phyloP scores from a whole-genome alignment of 2,888 invertebrate genomes.

The Agelastica alni region DNA sequence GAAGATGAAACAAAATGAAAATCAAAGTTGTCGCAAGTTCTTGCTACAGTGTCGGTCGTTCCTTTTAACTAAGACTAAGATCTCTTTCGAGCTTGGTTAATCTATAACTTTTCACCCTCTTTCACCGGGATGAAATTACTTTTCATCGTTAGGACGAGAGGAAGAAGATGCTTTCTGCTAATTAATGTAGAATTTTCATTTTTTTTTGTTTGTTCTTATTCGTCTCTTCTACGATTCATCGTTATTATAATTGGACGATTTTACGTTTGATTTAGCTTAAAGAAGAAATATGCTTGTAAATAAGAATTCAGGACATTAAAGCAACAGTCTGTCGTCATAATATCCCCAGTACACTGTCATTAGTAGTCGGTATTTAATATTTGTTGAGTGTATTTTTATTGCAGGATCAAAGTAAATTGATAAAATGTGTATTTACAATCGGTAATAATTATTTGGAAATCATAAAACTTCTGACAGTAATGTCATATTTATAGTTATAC shows the following conservation, averaged over 20 bases:
- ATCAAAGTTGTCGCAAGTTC: slow-evolving; percentile 31
- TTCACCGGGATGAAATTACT: slow-evolving; percentile 33
- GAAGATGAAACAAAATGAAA: slow-evolving; percentile 31
- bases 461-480: too few species aligned
- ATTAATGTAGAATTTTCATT: slow-evolving; percentile 24
- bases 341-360: too few species aligned
- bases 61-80: slow-evolving; percentile 33
- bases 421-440: too few species aligned
- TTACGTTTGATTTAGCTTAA: background rate
- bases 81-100: slow-evolving; percentile 35
- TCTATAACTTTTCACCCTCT: slow-evolving; percentile 38
- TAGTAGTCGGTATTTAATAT: too few species aligned
- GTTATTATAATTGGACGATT: slow-evolving; percentile 15
- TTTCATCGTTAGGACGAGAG: slow-evolving; percentile 26
- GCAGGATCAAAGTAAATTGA: too few species aligned
- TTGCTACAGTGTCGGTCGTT: slow-evolving; percentile 9
- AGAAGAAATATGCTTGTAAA: background rate
- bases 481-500: too few species aligned
- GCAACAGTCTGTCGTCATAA: background rate
- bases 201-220: slow-evolving; percentile 3
- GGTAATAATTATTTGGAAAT: too few species aligned
- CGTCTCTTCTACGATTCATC: background rate
- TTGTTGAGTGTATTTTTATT: too few species aligned
- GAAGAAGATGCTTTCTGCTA: slow-evolving; percentile 22
- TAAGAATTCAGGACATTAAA: background rate